Percentiles rank a stretch among this genome's conserved stretches.
Conservation (phyloP, 2,888 invertebrate genomes). For the Diarsia rubi region DNA sequence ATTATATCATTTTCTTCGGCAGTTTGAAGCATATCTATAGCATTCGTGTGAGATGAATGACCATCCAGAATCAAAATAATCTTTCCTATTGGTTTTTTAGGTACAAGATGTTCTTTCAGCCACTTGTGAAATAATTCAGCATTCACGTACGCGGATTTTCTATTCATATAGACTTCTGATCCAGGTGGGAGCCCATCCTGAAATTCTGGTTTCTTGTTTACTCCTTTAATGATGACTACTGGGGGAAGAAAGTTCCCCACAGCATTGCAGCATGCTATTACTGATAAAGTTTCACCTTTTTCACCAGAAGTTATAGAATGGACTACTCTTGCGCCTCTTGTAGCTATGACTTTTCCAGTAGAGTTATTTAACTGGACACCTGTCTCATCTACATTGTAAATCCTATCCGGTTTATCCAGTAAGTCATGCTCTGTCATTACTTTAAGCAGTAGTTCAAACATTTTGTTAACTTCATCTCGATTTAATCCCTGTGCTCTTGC, state of each 20-base stretch:
- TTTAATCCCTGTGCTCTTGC: conserved; percentile 65
- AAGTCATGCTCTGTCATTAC: conserved; percentile 66
- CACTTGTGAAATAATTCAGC: conserved; percentile 35
- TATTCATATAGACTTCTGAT: conserved; percentile 57
- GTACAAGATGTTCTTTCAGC: conserved; percentile 28
- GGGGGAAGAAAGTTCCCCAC: conserved; percentile 32
- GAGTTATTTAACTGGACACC: conserved; percentile 75
- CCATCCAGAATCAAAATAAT: conserved; percentile 26
- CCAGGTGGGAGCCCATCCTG: conserved; percentile 59
- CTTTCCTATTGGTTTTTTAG: conserved; percentile 28
- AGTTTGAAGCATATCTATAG: conserved; percentile 26
- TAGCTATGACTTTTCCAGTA: conserved; percentile 73
- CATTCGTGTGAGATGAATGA: conserved; percentile 30
- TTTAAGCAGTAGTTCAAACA: conserved; percentile 63
- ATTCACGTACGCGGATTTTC: conserved; percentile 51
- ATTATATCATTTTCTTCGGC: conserved; percentile 54
- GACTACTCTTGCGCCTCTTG: conserved; percentile 69
- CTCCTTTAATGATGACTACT: conserved; percentile 36
- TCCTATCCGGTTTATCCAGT: conserved; percentile 62
- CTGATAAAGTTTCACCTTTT: conserved; percentile 67
- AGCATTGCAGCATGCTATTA: conserved; percentile 43
- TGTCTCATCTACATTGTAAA: conserved; percentile 77
- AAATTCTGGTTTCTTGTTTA: conserved; percentile 65
- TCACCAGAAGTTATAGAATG: conserved; percentile 60
- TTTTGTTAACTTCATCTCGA: conserved; percentile 63